Evolutionary conservation across 2,113 vertebrate species (phyloP).

Genomic region (Pygoscelis antarcticus): DNA sequence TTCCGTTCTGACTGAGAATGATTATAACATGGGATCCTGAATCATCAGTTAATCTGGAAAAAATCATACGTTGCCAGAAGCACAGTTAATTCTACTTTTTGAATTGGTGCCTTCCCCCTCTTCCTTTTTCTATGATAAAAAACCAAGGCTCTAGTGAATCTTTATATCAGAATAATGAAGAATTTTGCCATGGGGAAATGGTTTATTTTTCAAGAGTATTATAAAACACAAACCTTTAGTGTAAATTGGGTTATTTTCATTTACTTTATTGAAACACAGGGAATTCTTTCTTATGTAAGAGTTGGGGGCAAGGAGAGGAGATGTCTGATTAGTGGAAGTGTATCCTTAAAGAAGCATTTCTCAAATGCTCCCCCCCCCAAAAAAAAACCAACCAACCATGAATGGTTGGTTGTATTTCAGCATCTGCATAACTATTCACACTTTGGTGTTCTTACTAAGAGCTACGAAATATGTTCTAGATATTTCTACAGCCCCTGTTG

Average conservation of each 20-base stretch:
- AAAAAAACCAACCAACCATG: not conserved
- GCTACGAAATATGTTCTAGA: not conserved
- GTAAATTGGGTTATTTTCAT: not conserved
- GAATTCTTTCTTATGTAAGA: not conserved
- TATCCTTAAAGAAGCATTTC: not conserved
- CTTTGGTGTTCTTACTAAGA: not conserved
- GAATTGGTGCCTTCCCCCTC: not conserved
- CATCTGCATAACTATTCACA: not conserved
- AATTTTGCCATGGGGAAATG: not conserved
- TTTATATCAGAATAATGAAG: not conserved
- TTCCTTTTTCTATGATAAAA: not conserved
- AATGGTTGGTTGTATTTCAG: not conserved
- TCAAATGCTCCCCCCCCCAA: not conserved
- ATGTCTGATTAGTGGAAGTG: not conserved
- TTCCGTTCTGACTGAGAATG: not conserved
- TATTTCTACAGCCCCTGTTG: not conserved
- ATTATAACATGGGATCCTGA: constrained; percentile 7
- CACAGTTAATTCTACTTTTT: not conserved
- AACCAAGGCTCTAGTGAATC: not conserved
- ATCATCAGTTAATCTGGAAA: constrained; percentile 4
- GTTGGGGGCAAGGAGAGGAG: not conserved
- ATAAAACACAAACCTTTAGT: not conserved
- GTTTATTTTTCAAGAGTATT: not conserved
- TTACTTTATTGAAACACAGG: not conserved
- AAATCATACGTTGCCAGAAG: not conserved